phyloP scores from a whole-genome alignment of 2,888 invertebrate genomes.

The Parapristionchus giblindavisi region DNA sequence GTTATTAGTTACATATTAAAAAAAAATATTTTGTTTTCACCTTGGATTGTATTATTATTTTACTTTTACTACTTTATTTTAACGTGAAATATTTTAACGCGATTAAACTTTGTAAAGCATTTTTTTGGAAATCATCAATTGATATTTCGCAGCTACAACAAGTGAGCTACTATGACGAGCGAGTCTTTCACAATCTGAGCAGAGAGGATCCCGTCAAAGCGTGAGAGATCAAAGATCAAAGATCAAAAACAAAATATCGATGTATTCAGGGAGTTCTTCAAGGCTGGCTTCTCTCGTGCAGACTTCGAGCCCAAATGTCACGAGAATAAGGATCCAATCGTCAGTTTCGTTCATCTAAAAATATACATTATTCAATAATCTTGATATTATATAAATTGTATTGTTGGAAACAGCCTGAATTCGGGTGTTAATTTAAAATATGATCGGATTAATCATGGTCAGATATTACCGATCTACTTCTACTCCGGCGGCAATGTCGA shows the following conservation, averaged over 20 bases:
- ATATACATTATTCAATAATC: neutral
- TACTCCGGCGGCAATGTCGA: conserved; percentile 33
- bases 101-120: no score
- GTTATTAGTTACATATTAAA: no score
- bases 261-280: conserved; percentile 17
- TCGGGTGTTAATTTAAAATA: neutral
- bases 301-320: conserved; percentile 29
- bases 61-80: no score
- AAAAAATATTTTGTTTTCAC: no score
- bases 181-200: neutral
- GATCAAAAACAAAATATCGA: neutral
- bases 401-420: neutral
- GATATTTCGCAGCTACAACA: no score
- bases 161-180: conserved; percentile 16
- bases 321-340: neutral
- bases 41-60: no score
- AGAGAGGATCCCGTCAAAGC: neutral
- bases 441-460: neutral
- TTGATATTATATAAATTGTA: neutral
- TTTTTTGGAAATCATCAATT: no score
- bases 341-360: neutral
- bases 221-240: neutral
- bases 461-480: conserved; percentile 34
- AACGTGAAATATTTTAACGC: no score
- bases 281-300: conserved; percentile 18